Percentiles rank a stretch among this genome's conserved stretches.
Conservation (phyloP, 1,140 invertebrate species). For the Pectinophora gossypiella region DNA sequence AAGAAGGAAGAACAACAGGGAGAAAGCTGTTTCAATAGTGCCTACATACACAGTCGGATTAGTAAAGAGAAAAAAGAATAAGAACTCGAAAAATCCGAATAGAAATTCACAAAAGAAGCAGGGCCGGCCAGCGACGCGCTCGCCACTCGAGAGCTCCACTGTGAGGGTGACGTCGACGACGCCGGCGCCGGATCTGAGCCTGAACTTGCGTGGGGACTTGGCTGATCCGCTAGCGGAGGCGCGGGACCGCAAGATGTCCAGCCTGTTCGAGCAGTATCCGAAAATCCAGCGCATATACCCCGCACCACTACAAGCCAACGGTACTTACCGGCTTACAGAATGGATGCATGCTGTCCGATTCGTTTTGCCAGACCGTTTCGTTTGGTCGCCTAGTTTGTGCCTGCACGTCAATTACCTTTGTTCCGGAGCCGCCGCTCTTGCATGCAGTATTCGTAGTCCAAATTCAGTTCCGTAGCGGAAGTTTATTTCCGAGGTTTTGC, state of each 20-base stretch:
- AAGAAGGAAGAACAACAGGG: constrained; percentile 60
- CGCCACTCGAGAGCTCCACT: constrained; percentile 53
- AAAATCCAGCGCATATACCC: constrained; percentile 87
- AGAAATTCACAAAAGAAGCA: constrained; percentile 72
- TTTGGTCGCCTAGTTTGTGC: constrained; percentile 41
- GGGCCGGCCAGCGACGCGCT: constrained; percentile 52
- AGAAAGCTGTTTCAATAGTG: constrained; percentile 68
- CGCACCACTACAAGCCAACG: constrained; percentile 74
- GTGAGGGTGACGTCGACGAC: constrained; percentile 38
- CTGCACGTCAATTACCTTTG: constrained; percentile 56
- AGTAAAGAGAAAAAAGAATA: constrained; percentile 72
- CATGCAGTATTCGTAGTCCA: constrained; percentile 55
- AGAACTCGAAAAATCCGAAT: constrained; percentile 77
- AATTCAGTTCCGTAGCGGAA: constrained; percentile 39
- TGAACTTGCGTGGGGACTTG: constrained; percentile 55
- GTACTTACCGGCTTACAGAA: constrained; percentile 30
- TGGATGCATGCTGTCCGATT: constrained; percentile 46
- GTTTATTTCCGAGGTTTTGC: constrained; percentile 28
- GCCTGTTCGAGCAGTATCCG: constrained; percentile 82
- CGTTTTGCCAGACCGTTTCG: constrained; percentile 45
- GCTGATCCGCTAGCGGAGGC: constrained; percentile 53
- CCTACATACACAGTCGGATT: constrained; percentile 71
- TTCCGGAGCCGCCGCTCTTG: constrained; percentile 39
- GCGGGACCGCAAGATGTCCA: constrained; percentile 78
- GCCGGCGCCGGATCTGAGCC: constrained; percentile 46